These are phyloP conservation scores for Petrocephalus sullivani DNA, from an alignment of 2,797 vertebrate genomes.

Conservation along the genomic window DNA sequence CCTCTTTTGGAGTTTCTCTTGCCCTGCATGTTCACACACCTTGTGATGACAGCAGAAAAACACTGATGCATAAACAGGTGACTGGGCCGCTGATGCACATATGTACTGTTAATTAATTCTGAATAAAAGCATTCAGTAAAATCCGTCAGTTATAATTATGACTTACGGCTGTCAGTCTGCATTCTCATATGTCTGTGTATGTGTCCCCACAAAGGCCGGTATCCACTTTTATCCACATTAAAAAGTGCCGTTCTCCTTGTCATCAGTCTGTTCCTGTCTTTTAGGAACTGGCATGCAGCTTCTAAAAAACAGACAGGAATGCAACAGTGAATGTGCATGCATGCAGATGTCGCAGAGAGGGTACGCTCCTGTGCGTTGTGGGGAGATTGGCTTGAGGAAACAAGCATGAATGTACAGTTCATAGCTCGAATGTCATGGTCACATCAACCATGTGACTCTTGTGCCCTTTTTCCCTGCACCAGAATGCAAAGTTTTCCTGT, in stretches of 20 bases:
- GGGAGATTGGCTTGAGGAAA: background rate
- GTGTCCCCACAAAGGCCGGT: background rate
- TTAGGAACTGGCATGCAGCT: background rate
- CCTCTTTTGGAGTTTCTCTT: background rate
- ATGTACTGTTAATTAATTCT: background rate
- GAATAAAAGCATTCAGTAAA: constrained; percentile 1
- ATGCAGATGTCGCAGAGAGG: background rate
- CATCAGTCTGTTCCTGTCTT: background rate
- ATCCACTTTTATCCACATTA: background rate
- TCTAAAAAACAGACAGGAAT: background rate
- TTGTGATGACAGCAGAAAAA: background rate
- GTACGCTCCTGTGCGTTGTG: background rate
- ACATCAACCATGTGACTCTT: background rate
- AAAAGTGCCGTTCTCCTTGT: background rate
- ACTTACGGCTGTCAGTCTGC: constrained; percentile 9
- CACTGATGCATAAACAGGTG: background rate
- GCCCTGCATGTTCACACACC: background rate
- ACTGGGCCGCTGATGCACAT: background rate
- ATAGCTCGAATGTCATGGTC: background rate
- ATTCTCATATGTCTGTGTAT: constrained; percentile 30
- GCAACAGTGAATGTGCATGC: background rate
- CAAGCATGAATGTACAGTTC: background rate
- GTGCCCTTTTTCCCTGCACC: background rate
- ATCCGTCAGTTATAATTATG: background rate
- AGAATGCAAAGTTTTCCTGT: background rate